A percentile compares a stretch with the other conserved stretches of the same genome.
These are phyloP conservation scores for Achroia grisella DNA, from an alignment of 1,140 invertebrate genomes.

Conservation along the genomic window DNA sequence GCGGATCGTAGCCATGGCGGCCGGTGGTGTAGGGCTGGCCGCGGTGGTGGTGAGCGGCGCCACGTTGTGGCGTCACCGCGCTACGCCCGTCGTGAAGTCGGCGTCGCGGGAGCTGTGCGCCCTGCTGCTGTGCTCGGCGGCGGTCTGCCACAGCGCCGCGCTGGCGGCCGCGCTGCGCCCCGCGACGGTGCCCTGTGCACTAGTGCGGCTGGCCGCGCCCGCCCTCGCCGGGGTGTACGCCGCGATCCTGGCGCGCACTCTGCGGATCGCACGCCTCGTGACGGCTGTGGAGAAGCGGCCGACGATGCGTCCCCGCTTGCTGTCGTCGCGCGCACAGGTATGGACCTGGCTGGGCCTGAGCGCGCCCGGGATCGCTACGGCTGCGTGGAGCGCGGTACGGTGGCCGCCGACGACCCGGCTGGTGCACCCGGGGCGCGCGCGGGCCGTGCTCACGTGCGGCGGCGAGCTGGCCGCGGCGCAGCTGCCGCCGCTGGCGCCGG, in stretches of 20 bases:
- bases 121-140: conserved; percentile 78
- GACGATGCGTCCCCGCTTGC: conserved; percentile 6
- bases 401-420: conserved; percentile 79
- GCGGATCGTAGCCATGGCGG: conserved; percentile 6
- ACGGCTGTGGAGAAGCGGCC: conserved; percentile 11
- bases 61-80: conserved; percentile 81
- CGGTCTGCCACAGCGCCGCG: conserved; percentile 57
- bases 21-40: conserved; percentile 77
- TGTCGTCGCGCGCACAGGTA: conserved; percentile 18
- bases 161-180: conserved; percentile 85
- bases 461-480: conserved; percentile 78
- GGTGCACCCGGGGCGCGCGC: conserved; percentile 74
- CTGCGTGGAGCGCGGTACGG: conserved; percentile 79
- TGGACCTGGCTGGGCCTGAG: conserved; percentile 72
- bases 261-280: conserved; percentile 20
- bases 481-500: conserved; percentile 85
- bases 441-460: conserved; percentile 81
- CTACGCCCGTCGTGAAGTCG: conserved; percentile 88
- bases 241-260: conserved; percentile 20
- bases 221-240: conserved; percentile 21
- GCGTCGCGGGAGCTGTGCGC: conserved; percentile 89
- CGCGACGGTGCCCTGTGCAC: conserved; percentile 77
- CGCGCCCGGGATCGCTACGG: conserved; percentile 81
- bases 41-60: conserved; percentile 78
- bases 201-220: conserved; percentile 17